Percentiles rank a stretch among this genome's conserved stretches.
phyloP scores from a whole-genome alignment of 2,888 invertebrate species.

The Dexiosoma caninum region DNA sequence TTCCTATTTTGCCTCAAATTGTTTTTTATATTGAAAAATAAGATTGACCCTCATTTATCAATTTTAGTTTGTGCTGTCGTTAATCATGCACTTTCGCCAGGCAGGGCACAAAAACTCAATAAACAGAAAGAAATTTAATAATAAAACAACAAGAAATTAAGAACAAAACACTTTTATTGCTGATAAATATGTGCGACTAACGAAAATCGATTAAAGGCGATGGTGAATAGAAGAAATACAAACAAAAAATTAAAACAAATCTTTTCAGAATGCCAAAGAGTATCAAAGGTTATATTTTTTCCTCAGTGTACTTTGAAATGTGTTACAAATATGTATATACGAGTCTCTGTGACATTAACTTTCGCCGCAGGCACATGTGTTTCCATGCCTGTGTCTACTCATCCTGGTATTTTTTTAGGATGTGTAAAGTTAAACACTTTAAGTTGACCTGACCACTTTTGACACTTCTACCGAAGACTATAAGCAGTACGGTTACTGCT shows the following conservation, averaged over 20 bases:
- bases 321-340: neutral
- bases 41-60: constrained; percentile 60
- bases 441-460: constrained; percentile 28
- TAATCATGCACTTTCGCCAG: constrained; percentile 50
- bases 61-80: constrained; percentile 58
- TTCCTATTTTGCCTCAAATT: neutral
- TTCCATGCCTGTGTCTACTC: neutral
- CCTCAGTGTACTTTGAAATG: constrained; percentile 20
- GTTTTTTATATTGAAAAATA: neutral
- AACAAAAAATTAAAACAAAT: constrained; percentile 11
- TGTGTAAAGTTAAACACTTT: constrained; percentile 15
- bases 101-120: constrained; percentile 28
- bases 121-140: constrained; percentile 47
- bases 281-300: constrained; percentile 3
- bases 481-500: too few species aligned
- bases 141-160: constrained; percentile 5
- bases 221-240: neutral
- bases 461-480: constrained; percentile 20
- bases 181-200: neutral
- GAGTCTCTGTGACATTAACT: neutral
- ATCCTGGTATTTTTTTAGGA: neutral
- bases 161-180: neutral
- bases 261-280: neutral
- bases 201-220: neutral
- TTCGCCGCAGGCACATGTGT: neutral